Evolutionary conservation across 2,888 invertebrate genomes (phyloP).

Genomic region (Nomada fucata): DNA sequence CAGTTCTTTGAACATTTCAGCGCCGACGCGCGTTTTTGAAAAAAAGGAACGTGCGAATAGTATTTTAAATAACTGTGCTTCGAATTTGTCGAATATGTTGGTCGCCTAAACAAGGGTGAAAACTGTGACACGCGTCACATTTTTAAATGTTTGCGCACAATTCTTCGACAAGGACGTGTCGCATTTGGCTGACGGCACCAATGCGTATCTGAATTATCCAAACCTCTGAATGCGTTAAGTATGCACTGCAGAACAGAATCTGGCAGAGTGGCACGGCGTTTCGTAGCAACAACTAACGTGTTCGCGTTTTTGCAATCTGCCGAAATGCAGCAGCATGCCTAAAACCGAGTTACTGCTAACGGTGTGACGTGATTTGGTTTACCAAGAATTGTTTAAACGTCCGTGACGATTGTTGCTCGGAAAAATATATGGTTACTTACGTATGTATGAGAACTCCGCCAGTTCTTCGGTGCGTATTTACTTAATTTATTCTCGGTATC

Average conservation of each 20-base stretch:
- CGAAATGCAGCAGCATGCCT: background rate
- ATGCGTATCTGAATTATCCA: slow-evolving; percentile 37
- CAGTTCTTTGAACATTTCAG: too few species aligned
- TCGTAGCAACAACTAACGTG: background rate
- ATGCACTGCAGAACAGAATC: slow-evolving; percentile 10
- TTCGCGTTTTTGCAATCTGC: background rate
- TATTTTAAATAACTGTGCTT: too few species aligned
- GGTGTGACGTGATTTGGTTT: background rate
- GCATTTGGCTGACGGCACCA: slow-evolving; percentile 35
- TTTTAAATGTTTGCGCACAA: slow-evolving; percentile 11
- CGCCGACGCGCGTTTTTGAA: too few species aligned
- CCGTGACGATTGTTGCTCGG: background rate
- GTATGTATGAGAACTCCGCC: slow-evolving; percentile 97
- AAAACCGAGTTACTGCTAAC: background rate
- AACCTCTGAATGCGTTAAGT: slow-evolving; percentile 46
- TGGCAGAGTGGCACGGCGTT: slow-evolving; percentile 16
- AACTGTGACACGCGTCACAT: background rate
- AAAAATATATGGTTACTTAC: slow-evolving; percentile 86
- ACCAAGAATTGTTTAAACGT: background rate
- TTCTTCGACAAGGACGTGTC: slow-evolving; percentile 26
- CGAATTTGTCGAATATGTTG: too few species aligned
- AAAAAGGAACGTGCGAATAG: too few species aligned
- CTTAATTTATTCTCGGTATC: slow-evolving; percentile 97
- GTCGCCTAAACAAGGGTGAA: too few species aligned
- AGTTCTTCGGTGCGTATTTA: slow-evolving; percentile 98